Percentiles rank a stretch among this genome's conserved stretches.
Evolutionary conservation across 2,113 vertebrate genomes (phyloP).

Genomic region (Scophthalmus maximus): DNA sequence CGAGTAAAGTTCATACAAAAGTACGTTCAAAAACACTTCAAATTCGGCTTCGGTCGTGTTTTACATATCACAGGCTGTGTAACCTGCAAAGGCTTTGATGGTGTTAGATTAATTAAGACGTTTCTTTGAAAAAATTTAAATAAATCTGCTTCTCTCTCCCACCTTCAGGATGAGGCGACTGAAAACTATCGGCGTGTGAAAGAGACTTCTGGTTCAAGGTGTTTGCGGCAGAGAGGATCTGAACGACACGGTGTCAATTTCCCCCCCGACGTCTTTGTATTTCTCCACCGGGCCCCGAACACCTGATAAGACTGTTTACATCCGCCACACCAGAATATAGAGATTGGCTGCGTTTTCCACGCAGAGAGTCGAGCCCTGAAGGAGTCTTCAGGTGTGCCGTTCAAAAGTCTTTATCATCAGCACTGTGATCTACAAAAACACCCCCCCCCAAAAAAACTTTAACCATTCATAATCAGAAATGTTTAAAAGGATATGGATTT

Average conservation of each 20-base stretch:
- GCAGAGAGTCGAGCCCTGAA: constrained; percentile 25
- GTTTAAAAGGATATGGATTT: constrained; percentile 21
- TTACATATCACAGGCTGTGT: constrained; percentile 47
- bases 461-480: neutral
- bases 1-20: constrained; percentile 50
- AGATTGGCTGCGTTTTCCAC: constrained; percentile 53
- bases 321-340: constrained; percentile 44
- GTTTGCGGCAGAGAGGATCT: constrained; percentile 26
- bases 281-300: constrained; percentile 37
- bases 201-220: constrained; percentile 27
- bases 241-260: constrained; percentile 47
- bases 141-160: constrained; percentile 24
- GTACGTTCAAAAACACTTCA: constrained; percentile 31
- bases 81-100: constrained; percentile 58
- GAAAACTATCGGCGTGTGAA: constrained; percentile 13
- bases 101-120: constrained; percentile 63
- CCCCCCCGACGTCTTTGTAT: constrained; percentile 52
- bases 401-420: constrained; percentile 50
- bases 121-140: constrained; percentile 10
- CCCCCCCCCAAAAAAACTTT: constrained; percentile 12
- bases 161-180: constrained; percentile 17
- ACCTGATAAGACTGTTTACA: constrained; percentile 74
- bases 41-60: constrained; percentile 34
- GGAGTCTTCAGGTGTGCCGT: constrained; percentile 32
- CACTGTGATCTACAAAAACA: constrained; percentile 36